Evolutionary conservation across 2,888 invertebrate species (phyloP), one percentile per base, ranked within the genome.

Genomic region (Dynastes maya): DNA sequence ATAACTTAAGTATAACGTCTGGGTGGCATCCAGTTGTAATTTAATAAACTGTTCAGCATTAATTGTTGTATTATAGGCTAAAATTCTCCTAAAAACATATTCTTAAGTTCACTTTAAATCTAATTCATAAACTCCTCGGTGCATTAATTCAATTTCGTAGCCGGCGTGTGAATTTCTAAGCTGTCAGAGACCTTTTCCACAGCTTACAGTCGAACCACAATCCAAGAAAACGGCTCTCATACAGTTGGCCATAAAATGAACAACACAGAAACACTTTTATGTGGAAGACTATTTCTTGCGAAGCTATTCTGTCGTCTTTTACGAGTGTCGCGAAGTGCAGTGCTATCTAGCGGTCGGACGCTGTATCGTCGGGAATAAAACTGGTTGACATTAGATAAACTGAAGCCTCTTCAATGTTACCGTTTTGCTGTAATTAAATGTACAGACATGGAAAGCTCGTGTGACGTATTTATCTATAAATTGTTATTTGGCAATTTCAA

Each of bases 241-340:
- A 58, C 40, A 58, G 40, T 58, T 40, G 58, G 22, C 22, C 67
- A 67, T 74, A 78, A 78, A 74, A 78, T 64, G 74, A 78, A 72
- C 65, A 75, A 75, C 72, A 78, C 74, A 71, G 78, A 65, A 78
- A 78, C 72, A 74, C 74, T 78, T 75, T 74, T 78, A 75, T 53
- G 74, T 58, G 74, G 64, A 78, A 64, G 37, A 64, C 71, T 71
- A 51, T 55, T 29, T 64, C 74, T 72, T 22, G 40, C 13, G 53
- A 68, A 22, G 51, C 22, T 40, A 45, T 22, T 68, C 51, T 40
- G 37, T 6, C 58, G 40, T 22, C 58, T 72, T 72, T 72, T 72
- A 72, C 58, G 72, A 37, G 16, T 13, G 58, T 58, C 61, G 58
- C 37, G 37, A 22, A 58, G 16, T 61, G 58, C 72, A 72, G 22